Evolutionary conservation across 30 jellyfish, hydroid and myxozoan genomes (phyloP), one percentile per base, ranked within the genome.

Genomic region (Aurelia aurita complex sp. Pacific): DNA sequence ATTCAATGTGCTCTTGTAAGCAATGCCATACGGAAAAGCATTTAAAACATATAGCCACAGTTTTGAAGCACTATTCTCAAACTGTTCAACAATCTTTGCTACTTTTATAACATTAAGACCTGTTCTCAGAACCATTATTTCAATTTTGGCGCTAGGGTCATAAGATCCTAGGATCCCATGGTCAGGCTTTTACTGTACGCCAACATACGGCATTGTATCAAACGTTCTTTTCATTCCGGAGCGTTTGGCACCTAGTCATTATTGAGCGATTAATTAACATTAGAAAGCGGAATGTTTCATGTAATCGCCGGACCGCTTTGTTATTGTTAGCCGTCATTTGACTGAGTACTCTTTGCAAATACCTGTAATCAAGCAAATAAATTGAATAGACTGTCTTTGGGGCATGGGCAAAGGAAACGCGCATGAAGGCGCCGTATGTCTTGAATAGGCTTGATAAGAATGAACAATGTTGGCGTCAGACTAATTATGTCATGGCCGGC

Each of bases 391-490:
- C 50, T 9, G 65, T 77, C 17, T 73, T 73, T 40, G 50, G 82
- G 81, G 71, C 9, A 46, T 29, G 55, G 76, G 84, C 19, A 57
- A 77, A 84, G 87, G 93, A 84, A 84, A 74, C 72, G 76, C 79
- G 34, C 67, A 36, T 67, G 77, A 17, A 77, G 93, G 83, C 93
- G 93, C 87, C 93, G 23, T 5, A 54, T 46, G 71, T 19, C 53
- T 57, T 61, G 65, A 84, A 73, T 43, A 23, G 36, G 69, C 36
- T 38, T 74, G 93, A 60, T 84, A 84, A 13, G 52, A 5, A 82
- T 70, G 34, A 60, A 84, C 67, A 61, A 61, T 67, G 63, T 64
- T 68, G 93, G 87, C 93, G 89, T 79, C 89, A 63, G 89, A 79
- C 69, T 79, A 79, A 79, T 79, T 79, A 79, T 35, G 36, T 51